Evolutionary conservation across 1,140 invertebrate species (phyloP).

Genomic region (Zophobas morio): DNA sequence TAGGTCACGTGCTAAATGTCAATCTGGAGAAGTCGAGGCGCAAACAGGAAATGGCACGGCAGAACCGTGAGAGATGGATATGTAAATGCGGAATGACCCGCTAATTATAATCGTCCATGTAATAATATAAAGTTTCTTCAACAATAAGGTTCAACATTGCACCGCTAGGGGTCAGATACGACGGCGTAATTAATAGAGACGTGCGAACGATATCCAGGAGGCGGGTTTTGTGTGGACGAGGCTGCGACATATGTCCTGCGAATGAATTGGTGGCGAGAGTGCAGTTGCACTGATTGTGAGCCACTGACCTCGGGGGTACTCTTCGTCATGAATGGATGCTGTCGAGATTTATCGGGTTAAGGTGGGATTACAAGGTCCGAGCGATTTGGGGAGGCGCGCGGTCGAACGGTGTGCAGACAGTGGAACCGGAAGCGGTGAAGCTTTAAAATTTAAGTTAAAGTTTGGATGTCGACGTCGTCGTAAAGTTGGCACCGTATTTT

Average conservation of each 20-base stretch:
- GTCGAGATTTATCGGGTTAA: neutral
- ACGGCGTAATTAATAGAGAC: slow-evolving; percentile 41
- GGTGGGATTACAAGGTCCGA: neutral
- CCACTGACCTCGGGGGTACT: slow-evolving; percentile 19
- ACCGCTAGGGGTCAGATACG: slow-evolving; percentile 39
- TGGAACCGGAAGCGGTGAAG: slow-evolving; percentile 5
- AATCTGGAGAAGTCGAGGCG: neutral
- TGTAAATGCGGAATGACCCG: slow-evolving; percentile 24
- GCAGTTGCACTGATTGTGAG: neutral
- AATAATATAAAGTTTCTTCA: slow-evolving; percentile 31
- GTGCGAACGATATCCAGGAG: slow-evolving; percentile 19
- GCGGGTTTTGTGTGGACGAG: neutral
- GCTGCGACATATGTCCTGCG: slow-evolving; percentile 14
- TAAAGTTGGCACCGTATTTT: no score
- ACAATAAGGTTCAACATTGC: slow-evolving; percentile 29
- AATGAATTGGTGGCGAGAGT: neutral
- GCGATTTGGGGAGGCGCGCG: neutral
- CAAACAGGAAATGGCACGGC: neutral
- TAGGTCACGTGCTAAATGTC: neutral
- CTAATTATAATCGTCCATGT: slow-evolving; percentile 27
- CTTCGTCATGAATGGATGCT: slow-evolving; percentile 24
- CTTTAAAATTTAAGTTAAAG: neutral
- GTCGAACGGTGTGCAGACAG: neutral
- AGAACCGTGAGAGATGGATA: slow-evolving; percentile 9
- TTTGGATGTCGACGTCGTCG: no score